Conservation (phyloP, 2,797 vertebrate species). For the Xiphophorus birchmanni region DNA sequence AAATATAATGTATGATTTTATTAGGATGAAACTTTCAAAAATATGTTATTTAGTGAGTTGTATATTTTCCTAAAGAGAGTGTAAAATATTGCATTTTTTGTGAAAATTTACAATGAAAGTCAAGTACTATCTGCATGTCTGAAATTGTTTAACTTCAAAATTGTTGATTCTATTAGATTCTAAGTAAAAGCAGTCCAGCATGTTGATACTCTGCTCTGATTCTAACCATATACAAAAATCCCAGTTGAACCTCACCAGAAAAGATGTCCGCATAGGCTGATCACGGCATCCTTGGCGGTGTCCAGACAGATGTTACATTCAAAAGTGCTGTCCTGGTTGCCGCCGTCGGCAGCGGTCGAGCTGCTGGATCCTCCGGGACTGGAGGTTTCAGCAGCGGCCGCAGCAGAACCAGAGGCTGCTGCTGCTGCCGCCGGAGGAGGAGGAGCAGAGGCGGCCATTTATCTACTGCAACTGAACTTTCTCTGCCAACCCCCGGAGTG, state of each 20-base stretch:
- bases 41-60: background rate
- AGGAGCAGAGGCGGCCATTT: constrained; percentile 80
- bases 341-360: constrained; percentile 82
- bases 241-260: constrained; percentile 85
- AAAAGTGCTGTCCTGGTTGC: constrained; percentile 94
- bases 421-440: background rate
- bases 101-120: background rate
- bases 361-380: constrained; percentile 79
- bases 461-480: constrained; percentile 4
- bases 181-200: background rate
- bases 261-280: constrained; percentile 97
- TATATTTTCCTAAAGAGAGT: background rate
- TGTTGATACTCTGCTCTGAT: background rate
- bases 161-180: background rate
- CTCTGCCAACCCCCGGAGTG: constrained; percentile 24
- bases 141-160: background rate
- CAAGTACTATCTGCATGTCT: background rate
- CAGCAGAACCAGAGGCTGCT: constrained; percentile 43
- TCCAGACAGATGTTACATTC: constrained; percentile 99
- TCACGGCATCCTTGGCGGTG: constrained; percentile 98
- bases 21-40: background rate
- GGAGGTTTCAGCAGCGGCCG: constrained; percentile 77
- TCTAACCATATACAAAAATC: background rate
- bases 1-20: background rate
- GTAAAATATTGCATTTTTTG: background rate